Percentiles rank a stretch among this genome's conserved stretches.
phyloP scores from a whole-genome alignment of 2,113 vertebrate species.

The Potamarius usumacintae region DNA sequence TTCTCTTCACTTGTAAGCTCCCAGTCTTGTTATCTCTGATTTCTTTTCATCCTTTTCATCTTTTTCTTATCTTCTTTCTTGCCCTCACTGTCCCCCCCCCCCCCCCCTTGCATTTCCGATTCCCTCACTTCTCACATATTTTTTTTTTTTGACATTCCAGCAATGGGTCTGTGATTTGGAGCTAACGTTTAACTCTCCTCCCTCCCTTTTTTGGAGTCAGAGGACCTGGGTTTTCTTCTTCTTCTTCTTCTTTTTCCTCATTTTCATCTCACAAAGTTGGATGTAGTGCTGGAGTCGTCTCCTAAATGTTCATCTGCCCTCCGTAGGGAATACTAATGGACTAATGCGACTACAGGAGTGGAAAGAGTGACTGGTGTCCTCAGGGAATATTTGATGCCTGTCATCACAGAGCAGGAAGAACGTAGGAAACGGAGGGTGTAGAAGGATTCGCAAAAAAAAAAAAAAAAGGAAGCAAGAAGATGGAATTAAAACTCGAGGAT shows the following conservation, averaged over 20 bases:
- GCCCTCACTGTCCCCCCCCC: background rate
- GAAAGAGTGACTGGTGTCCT: conserved; percentile 3
- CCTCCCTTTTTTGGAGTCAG: background rate
- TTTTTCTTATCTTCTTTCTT: conserved; percentile 2
- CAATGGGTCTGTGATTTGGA: background rate
- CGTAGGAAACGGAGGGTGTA: background rate
- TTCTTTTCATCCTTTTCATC: background rate
- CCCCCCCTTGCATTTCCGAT: background rate
- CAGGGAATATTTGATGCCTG: conserved; percentile 36
- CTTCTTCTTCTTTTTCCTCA: background rate
- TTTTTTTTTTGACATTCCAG: background rate
- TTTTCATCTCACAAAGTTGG: conserved; percentile 30
- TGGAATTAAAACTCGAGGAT: conserved; percentile 5
- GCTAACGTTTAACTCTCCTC: background rate
- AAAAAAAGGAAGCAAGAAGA: background rate
- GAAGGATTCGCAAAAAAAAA: background rate
- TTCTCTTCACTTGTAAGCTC: conserved; percentile 36
- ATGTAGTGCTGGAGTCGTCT: conserved; percentile 25
- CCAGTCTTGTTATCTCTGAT: conserved; percentile 10
- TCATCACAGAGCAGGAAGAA: conserved; percentile 62
- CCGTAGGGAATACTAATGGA: conserved; percentile 66
- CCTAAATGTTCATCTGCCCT: conserved; percentile 11
- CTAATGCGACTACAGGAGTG: conserved; percentile 69
- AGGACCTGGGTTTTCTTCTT: background rate
- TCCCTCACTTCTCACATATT: background rate